Evolutionary conservation across 2,113 vertebrate species (phyloP).

Genomic region (Phalacrocorax pelagicus): DNA sequence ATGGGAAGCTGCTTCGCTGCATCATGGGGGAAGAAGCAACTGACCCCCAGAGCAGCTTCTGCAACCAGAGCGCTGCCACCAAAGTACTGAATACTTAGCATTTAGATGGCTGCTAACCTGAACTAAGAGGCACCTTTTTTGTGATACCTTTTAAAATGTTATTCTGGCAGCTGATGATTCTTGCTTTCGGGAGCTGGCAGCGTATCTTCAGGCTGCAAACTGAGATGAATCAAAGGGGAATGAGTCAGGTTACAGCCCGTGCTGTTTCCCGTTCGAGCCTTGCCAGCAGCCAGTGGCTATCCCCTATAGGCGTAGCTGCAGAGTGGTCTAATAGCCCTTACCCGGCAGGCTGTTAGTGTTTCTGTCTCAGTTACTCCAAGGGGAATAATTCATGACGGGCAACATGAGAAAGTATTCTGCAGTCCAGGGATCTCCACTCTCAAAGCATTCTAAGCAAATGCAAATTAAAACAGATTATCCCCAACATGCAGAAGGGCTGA

Average conservation of each 20-base stretch:
- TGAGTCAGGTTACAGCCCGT: neutral
- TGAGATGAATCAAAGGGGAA: neutral
- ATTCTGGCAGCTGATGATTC: neutral
- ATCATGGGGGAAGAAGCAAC: neutral
- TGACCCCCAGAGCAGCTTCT: neutral
- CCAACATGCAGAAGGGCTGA: neutral
- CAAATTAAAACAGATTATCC: neutral
- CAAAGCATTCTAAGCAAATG: neutral
- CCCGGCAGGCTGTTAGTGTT: neutral
- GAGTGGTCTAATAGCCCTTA: neutral
- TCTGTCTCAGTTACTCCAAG: neutral
- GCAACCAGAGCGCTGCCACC: neutral
- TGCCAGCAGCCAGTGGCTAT: neutral
- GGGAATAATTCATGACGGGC: slow-evolving; percentile 22
- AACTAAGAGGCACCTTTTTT: neutral
- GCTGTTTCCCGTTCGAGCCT: neutral
- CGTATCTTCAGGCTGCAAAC: neutral
- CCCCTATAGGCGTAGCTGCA: neutral
- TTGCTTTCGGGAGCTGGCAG: neutral
- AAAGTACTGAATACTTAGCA: neutral
- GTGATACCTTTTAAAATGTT: neutral
- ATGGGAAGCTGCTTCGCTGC: neutral
- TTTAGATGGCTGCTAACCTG: neutral
- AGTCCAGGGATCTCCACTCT: neutral
- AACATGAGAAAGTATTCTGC: neutral